Conservation (phyloP, 2,888 invertebrate species). For the Timema cristinae region DNA sequence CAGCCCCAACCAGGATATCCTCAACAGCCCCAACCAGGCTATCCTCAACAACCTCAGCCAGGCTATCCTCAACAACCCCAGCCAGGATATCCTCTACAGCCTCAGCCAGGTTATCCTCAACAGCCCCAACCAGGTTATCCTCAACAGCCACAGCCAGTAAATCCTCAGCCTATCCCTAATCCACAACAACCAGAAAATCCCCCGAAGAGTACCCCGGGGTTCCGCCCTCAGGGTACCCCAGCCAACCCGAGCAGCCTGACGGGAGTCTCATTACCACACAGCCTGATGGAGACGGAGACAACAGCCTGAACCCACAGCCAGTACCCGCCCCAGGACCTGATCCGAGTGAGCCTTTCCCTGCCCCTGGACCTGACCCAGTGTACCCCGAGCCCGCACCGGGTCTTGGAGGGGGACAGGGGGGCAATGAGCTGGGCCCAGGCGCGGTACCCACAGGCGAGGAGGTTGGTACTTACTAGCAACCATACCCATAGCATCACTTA, state of each 20-base stretch:
- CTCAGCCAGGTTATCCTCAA: slow-evolving; percentile 21
- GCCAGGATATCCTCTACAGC: slow-evolving; percentile 25
- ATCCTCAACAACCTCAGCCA: slow-evolving; percentile 26
- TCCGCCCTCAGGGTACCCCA: slow-evolving; percentile 13
- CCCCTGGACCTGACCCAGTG: not conserved
- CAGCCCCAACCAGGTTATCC: slow-evolving; percentile 13
- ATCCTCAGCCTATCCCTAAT: not conserved
- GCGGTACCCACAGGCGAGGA: not conserved
- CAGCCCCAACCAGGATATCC: slow-evolving; percentile 14
- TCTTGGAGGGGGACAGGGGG: not conserved
- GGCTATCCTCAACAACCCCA: slow-evolving; percentile 26
- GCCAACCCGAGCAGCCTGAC: slow-evolving; percentile 15
- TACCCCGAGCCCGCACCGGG: not conserved
- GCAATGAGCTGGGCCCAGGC: slow-evolving; percentile 15
- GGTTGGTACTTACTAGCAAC: not conserved
- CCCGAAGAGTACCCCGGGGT: slow-evolving; percentile 11
- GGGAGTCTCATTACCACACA: slow-evolving; percentile 10
- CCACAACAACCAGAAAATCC: slow-evolving; percentile 4
- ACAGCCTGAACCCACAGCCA: not conserved
- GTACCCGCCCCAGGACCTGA: not conserved
- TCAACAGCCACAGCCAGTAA: slow-evolving; percentile 15
- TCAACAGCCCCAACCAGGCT: slow-evolving; percentile 22
- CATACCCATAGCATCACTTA: no score
- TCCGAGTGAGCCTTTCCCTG: not conserved
- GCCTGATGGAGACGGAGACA: slow-evolving; percentile 9